Base-by-base conservation (phyloP, 1,140 invertebrate species). In the Caenorhabditis inopinata region DNA sequence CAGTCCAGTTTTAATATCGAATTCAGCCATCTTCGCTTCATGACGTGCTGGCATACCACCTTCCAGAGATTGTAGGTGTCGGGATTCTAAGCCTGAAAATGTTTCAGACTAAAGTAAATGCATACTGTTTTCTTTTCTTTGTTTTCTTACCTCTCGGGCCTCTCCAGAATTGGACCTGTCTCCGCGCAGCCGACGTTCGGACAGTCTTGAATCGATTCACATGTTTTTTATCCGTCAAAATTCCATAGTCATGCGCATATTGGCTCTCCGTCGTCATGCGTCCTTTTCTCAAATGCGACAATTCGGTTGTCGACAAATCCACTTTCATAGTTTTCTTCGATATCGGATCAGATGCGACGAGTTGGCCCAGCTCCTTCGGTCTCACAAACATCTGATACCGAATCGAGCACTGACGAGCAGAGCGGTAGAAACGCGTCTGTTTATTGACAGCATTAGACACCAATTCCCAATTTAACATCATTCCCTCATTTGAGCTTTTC, bases 341-440 rank as follows among this genome's bases (percentile, higher is more conserved):
- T 0, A 83, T 27, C 0, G 83, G 83, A 78, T 84, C 83, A 14
- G 77, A 51, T 1, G 82, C 62, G 9, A 76, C 32, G 0, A 81
- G n/a, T 7, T 58, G 62, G 12, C 83, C 83, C 7, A 74, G 21
- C 48, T 84, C 83, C 27, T 79, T 80, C 4, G 83, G 82, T 2
- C 74, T 29, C 1, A 84, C 58, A 11, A 73, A 80, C 68, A 83
- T 32, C 25, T 84, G 82, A 48, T 81, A 84, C n/a, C 83, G 49
- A 11, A 81, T 47, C 3, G 29, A 81, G 49, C 83, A 84, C 29
- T 84, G 83, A n/a, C 76, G 68, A 16, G 83, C 47, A 2, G 83
- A 84, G 49, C 83, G n/a, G 23, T 75, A 80, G 48, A 47, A 58
- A 38, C 42, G 11, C 1, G 79, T 74, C 2, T 25, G 38, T 27